Conservation (phyloP, 1,140 invertebrate species). For the Araneus ventricosus region DNA sequence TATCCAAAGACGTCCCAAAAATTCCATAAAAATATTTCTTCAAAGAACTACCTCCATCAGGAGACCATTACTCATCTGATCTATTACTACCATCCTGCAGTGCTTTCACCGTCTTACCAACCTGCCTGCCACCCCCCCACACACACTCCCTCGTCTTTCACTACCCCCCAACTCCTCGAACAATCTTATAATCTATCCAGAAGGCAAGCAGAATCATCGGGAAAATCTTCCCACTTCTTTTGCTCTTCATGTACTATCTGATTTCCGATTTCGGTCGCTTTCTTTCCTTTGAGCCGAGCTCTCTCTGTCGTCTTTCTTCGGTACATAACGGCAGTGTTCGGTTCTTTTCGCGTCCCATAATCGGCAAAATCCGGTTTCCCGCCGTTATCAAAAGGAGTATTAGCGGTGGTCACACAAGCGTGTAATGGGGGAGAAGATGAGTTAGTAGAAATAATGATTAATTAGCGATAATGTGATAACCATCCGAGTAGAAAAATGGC, state of each 20-base stretch:
- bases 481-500: background rate
- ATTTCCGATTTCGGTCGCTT: conserved; percentile 30
- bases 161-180: background rate
- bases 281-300: background rate
- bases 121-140: background rate
- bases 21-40: background rate
- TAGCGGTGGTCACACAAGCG: background rate
- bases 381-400: background rate
- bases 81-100: background rate
- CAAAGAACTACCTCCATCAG: background rate
- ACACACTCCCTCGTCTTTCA: background rate
- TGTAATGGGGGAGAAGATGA: background rate
- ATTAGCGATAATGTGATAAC: background rate
- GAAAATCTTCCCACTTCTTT: conserved; percentile 15
- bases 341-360: background rate
- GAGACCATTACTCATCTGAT: background rate
- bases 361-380: background rate
- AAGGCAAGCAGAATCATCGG: conserved; percentile 35
- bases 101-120: background rate
- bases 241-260: conserved; percentile 28
- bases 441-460: conserved; percentile 10
- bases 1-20: background rate
- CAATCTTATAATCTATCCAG: conserved; percentile 47
- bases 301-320: background rate
- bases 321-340: background rate